phyloP scores from a whole-genome alignment of 2,113 vertebrate species.

The Carlito syrichta region DNA sequence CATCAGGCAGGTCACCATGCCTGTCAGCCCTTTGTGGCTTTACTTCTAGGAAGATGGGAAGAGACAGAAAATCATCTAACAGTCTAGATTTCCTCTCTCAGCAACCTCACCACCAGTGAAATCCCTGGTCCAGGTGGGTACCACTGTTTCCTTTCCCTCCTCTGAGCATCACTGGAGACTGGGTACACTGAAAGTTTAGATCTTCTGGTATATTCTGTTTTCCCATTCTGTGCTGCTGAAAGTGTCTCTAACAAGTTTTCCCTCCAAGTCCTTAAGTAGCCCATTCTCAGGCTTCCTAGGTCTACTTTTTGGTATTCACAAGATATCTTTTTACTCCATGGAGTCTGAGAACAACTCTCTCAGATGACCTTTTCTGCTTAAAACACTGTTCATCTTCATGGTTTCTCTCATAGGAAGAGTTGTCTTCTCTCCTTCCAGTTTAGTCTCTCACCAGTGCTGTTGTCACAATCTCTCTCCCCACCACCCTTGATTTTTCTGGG shows the following conservation, averaged over 20 bases:
- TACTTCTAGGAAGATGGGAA: background rate
- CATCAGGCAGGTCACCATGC: background rate
- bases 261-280: too few relatives aligned
- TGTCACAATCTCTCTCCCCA: rapidly evolving
- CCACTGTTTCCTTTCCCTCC: background rate
- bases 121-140: too few relatives aligned
- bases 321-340: too few relatives aligned
- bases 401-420: background rate
- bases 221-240: too few relatives aligned
- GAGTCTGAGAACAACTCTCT: background rate
- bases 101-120: background rate
- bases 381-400: rapidly evolving
- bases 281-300: too few relatives aligned
- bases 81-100: background rate
- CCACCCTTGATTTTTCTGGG: too few relatives aligned
- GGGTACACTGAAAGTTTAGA: rapidly evolving
- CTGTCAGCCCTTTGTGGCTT: background rate
- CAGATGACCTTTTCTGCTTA: background rate
- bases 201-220: background rate
- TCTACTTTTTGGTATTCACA: background rate
- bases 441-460: rapidly evolving
- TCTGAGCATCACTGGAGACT: background rate
- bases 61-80: background rate
- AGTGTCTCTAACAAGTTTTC: too few relatives aligned
- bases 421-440: background rate